These are phyloP conservation scores for Apostichopus leukothele DNA, from an alignment of 53 echinoderm and acorn worm genomes.

Conservation along the genomic window DNA sequence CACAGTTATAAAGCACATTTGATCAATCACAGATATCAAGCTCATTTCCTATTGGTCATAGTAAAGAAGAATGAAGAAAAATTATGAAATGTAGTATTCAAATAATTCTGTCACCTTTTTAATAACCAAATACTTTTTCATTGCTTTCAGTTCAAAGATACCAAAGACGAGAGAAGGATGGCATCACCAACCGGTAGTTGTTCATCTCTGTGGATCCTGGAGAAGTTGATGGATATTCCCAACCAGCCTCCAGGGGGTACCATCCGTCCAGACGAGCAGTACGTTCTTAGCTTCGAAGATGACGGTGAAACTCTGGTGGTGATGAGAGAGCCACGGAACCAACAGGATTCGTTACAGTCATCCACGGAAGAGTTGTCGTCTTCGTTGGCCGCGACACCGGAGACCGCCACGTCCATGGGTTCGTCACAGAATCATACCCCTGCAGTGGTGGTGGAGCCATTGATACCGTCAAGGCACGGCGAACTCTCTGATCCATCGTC, in stretches of 20 bases:
- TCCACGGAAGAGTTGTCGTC: conserved; percentile 36
- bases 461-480: neutral
- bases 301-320: conserved; percentile 38
- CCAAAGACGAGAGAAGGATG: conserved; percentile 2
- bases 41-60: too few species aligned
- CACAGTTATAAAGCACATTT: too few species aligned
- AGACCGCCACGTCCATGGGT: conserved; percentile 16
- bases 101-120: neutral
- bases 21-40: too few species aligned
- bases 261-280: conserved; percentile 34
- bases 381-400: conserved; percentile 27
- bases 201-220: conserved; percentile 49
- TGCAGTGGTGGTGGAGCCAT: neutral
- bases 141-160: neutral
- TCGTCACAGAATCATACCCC: conserved; percentile 9
- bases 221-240: conserved; percentile 51
- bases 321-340: conserved; percentile 37
- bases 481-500: conserved; percentile 29
- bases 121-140: neutral
- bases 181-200: conserved; percentile 46
- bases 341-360: conserved; percentile 32
- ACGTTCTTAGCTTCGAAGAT: conserved; percentile 38
- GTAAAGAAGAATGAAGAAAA: too few species aligned
- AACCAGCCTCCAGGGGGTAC: conserved; percentile 41
- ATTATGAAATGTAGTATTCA: neutral